Conservation (phyloP, 2,888 invertebrate genomes). For the Rhamnusium bicolor region DNA sequence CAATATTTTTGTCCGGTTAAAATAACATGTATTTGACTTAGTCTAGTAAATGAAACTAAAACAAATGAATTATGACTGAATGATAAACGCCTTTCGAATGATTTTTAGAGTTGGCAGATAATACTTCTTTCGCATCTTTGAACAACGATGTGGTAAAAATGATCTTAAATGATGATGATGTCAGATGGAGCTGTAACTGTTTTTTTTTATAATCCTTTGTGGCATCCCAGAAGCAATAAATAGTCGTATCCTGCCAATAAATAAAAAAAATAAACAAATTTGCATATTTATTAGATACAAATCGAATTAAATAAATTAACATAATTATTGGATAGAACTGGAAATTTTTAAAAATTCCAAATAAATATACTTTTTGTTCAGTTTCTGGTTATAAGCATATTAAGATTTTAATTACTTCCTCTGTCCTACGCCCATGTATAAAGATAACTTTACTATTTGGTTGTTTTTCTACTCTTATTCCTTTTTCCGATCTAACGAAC, state of each 20-base stretch:
- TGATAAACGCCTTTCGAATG: too few relatives aligned
- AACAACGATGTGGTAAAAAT: too few relatives aligned
- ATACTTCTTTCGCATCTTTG: too few relatives aligned
- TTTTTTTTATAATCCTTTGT: neutral
- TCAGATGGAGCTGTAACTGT: too few relatives aligned
- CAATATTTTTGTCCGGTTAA: too few relatives aligned
- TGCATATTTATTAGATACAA: constrained; percentile 4
- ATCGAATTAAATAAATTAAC: constrained; percentile 12
- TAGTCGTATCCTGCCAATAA: neutral
- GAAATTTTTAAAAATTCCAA: neutral
- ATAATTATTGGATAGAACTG: constrained; percentile 12
- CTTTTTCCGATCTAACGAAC: constrained; percentile 35
- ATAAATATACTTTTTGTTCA: neutral
- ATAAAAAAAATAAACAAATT: neutral
- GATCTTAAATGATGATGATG: too few relatives aligned
- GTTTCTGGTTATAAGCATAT: neutral
- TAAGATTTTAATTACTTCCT: constrained; percentile 29
- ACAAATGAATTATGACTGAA: too few relatives aligned
- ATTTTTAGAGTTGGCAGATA: too few relatives aligned
- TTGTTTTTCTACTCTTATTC: constrained; percentile 29
- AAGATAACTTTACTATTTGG: constrained; percentile 22
- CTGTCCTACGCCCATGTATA: constrained; percentile 24
- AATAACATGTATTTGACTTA: too few relatives aligned
- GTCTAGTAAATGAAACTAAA: too few relatives aligned
- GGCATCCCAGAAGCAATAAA: neutral